Conservation (phyloP, 1,140 invertebrate species). For the Antheraea mylitta region DNA sequence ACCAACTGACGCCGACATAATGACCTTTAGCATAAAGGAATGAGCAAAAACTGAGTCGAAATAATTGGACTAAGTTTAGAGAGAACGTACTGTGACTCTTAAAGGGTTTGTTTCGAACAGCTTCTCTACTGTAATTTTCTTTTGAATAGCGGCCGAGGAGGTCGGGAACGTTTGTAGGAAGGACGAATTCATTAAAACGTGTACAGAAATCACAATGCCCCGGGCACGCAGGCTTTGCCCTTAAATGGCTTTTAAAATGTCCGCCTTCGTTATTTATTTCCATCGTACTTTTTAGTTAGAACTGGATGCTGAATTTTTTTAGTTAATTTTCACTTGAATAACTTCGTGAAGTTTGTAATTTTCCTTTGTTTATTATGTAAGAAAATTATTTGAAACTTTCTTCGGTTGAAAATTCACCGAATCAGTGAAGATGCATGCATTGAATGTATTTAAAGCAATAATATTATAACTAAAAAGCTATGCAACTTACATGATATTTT, state of each 20-base stretch:
- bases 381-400: no score
- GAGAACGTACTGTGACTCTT: constrained; percentile 61
- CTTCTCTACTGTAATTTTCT: constrained; percentile 62
- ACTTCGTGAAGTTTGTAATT: background rate
- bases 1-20: constrained; percentile 70
- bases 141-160: constrained; percentile 51
- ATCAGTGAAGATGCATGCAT: no score
- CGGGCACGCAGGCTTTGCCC: constrained; percentile 36
- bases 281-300: constrained; percentile 9
- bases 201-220: constrained; percentile 60
- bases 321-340: background rate
- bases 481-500: no score
- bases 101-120: constrained; percentile 67
- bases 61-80: constrained; percentile 69
- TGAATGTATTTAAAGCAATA: no score
- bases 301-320: background rate
- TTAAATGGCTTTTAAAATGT: constrained; percentile 45
- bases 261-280: constrained; percentile 18
- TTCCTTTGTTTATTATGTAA: background rate
- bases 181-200: constrained; percentile 67
- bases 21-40: constrained; percentile 49
- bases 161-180: constrained; percentile 47
- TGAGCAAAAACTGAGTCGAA: constrained; percentile 51
- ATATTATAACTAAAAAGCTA: no score
- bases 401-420: no score